Conservation (phyloP, 2,113 vertebrate species). For the Paratilapia polleni region DNA sequence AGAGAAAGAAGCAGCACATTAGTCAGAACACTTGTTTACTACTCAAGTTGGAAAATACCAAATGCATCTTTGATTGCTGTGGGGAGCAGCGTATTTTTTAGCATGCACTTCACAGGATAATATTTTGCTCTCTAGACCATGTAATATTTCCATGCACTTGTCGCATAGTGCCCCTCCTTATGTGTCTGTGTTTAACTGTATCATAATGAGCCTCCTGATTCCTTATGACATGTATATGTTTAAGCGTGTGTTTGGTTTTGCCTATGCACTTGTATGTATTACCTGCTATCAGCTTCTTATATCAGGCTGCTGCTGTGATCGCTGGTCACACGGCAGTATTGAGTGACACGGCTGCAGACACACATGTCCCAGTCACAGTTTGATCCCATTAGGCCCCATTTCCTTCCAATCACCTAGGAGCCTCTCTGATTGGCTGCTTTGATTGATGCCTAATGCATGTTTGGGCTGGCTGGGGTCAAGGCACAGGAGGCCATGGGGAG, state of each 20-base stretch:
- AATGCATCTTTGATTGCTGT: constrained; percentile 32
- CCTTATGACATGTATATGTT: constrained; percentile 37
- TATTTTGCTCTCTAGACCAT: not conserved
- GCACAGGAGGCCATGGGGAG: constrained; percentile 35
- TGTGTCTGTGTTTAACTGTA: constrained; percentile 21
- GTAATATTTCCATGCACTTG: not conserved
- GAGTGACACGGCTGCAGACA: constrained; percentile 60
- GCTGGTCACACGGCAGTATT: constrained; percentile 52
- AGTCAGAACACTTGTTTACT: constrained; percentile 36
- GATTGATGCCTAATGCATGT: constrained; percentile 66
- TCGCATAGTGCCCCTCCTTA: not conserved
- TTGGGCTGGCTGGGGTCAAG: constrained; percentile 24
- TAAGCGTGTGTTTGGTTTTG: constrained; percentile 45
- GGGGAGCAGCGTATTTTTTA: not conserved
- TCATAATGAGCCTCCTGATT: constrained; percentile 48
- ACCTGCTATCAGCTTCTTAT: constrained; percentile 54
- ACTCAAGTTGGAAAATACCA: constrained; percentile 31
- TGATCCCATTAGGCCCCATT: constrained; percentile 77
- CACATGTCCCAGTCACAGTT: constrained; percentile 68
- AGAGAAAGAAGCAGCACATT: not conserved
- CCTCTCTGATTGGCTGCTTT: constrained; percentile 72
- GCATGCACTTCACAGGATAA: not conserved
- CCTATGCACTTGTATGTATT: constrained; percentile 44
- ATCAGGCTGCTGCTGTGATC: constrained; percentile 51
- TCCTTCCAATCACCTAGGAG: constrained; percentile 70